Evolutionary conservation across 2,888 invertebrate species (phyloP).

Genomic region (Anagyrus pseudococci): DNA sequence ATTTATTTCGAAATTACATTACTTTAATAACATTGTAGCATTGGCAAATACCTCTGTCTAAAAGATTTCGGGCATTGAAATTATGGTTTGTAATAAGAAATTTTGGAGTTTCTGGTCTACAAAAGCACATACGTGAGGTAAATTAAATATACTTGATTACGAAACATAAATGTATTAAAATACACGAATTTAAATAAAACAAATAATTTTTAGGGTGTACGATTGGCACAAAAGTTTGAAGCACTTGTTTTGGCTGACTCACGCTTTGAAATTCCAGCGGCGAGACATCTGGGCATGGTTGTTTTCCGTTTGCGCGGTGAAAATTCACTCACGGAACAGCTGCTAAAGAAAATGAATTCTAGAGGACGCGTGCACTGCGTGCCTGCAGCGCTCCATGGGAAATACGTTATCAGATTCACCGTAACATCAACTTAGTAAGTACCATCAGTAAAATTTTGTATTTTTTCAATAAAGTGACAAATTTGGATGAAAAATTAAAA

Average conservation of each 20-base stretch:
- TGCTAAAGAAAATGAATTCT: conserved; percentile 86
- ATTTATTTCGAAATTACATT: not conserved
- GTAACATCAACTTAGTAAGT: conserved; percentile 81
- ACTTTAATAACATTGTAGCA: conserved; percentile 70
- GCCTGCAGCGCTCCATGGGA: conserved; percentile 89
- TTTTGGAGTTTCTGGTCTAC: conserved; percentile 88
- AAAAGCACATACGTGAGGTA: conserved; percentile 92
- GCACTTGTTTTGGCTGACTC: conserved; percentile 81
- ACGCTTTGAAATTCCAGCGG: conserved; percentile 89
- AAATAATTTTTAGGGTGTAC: conserved; percentile 72
- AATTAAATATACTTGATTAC: conserved; percentile 29
- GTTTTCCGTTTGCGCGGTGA: conserved; percentile 88
- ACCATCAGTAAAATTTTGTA: too few relatives aligned
- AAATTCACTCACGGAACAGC: conserved; percentile 84
- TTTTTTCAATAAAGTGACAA: not conserved
- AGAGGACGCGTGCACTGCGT: conserved; percentile 92
- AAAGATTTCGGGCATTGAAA: conserved; percentile 90
- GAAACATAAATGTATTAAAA: conserved; percentile 1
- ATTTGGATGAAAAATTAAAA: not conserved
- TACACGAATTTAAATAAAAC: conserved; percentile 1
- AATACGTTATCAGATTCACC: conserved; percentile 91
- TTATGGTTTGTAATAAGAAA: conserved; percentile 97
- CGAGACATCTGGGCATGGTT: conserved; percentile 86
- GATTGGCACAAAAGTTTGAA: conserved; percentile 90
- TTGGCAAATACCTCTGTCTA: conserved; percentile 96